Conservation (phyloP, 2,888 invertebrate genomes). For the Chymomyza fuscimana region DNA sequence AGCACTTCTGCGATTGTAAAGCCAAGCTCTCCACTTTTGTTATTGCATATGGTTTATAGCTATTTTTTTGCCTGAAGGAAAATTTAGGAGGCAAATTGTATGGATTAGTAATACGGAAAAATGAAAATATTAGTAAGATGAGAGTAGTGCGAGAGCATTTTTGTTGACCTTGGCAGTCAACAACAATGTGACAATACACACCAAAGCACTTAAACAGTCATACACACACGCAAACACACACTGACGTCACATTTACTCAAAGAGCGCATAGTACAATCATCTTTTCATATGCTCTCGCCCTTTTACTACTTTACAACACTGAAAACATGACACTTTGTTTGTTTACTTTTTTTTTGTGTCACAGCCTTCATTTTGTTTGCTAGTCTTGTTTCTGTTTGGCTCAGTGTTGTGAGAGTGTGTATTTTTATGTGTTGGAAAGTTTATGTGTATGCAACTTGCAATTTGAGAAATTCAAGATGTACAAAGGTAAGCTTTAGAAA, state of each 20-base stretch:
- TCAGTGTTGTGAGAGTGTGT: background rate
- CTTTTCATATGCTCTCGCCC: background rate
- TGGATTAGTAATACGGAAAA: conserved; percentile 68
- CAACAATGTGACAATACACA: background rate
- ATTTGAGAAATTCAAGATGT: too few relatives aligned
- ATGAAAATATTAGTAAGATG: conserved; percentile 53
- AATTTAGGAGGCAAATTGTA: conserved; percentile 64
- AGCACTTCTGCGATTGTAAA: conserved; percentile 9
- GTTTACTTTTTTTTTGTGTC: background rate
- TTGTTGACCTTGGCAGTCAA: background rate
- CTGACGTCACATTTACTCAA: background rate
- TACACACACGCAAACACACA: background rate
- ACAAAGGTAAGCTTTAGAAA: too few relatives aligned
- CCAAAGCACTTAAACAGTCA: too few relatives aligned
- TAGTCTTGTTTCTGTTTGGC: background rate
- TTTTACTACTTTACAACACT: background rate
- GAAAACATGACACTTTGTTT: background rate
- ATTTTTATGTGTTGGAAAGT: background rate
- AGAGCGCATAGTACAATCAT: background rate
- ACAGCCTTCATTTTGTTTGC: background rate
- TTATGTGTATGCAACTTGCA: background rate
- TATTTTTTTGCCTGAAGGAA: conserved; percentile 74
- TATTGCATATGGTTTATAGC: conserved; percentile 9
- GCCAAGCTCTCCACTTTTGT: background rate
- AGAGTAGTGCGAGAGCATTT: background rate